Evolutionary conservation across 2,888 invertebrate species (phyloP), one percentile per base, ranked within the genome.

Genomic region (Aleiodes leptofemur): DNA sequence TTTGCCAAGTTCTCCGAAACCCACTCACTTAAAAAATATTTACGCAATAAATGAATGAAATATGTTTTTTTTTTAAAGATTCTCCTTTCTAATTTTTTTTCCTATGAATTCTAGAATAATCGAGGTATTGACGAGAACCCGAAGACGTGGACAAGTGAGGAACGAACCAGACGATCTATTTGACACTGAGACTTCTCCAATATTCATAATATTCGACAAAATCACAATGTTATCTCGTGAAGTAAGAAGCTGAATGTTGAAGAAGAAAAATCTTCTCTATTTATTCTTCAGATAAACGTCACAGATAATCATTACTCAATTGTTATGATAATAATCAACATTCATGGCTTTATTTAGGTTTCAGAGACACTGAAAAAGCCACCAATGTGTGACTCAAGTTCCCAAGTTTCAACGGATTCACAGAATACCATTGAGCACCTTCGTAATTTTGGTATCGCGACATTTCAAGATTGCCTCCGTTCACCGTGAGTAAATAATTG

Each of bases 271-370:
- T 73, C 16, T 7, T 34, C 34, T 56, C 57, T 8, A 31, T 53
- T 23, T 68, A 13, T 23, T 43, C 14, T 57, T 29, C 34, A 57
- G 79, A 76, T 77, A 14, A 51, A 43, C 57, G 69, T 66, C 61
- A 9, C 9, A 64, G 77, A 79, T 76, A 75, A 51, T 73, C 29
- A 68, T 71, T 51, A n/a, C 53, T n/a, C 50, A 55, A 83, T 82
- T 82, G 80, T 80, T 77, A 82, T 81, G 76, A 81, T 79, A 82
- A 83, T 80, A 76, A 66, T 69, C 66, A 59, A 53, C 64, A 64
- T 23, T 59, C 13, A 43, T 16, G 43, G 72, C 68, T 77, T 57
- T 64, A 79, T 80, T 73, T 77, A 82, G 82, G 78, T 80, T 38
- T 78, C 76, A 69, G 80, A 80, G 68, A 73, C 77, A 53, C 64